Evolutionary conservation across 2,888 invertebrate species (phyloP), one percentile per base, ranked within the genome.

Genomic region (Agrenia bidenticulata): DNA sequence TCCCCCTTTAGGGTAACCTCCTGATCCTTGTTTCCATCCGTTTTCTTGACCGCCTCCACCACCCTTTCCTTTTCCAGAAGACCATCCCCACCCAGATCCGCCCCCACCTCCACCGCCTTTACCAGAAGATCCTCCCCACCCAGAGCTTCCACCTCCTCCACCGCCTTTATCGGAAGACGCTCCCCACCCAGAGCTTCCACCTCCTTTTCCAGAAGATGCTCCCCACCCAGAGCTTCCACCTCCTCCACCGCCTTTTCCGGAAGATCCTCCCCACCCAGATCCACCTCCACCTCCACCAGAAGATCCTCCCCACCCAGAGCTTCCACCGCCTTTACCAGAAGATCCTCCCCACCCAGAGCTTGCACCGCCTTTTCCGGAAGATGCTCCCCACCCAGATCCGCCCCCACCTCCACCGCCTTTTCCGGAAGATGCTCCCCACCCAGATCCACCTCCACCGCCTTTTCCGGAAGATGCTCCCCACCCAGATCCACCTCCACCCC

Each of bases 111-210:
- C 24, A 27, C 19, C 26, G n/a, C 51, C 19, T 32, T 15, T 23
- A 32, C 32, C 50, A 51, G 19, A 23, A 21, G 42, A 37, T 24
- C 61, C 56, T n/a, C 65, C 65, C 65, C 65, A 65, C n/a, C 64
- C n/a, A n/a, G n/a, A n/a, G n/a, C n/a, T n/a, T n/a, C n/a, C n/a
- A n/a, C n/a, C 64, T 60, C 54, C 54, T 9, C 2, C 56, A 37
- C 56, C 37, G 19, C n/a, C 54, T 27, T 11, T 23, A 5, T 19
- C 15, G 19, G 45, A 13, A 42, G 56, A 53, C 32, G 55, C 55
- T 1, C 62, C 61, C 61, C 61, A 57, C 2, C 63, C 57, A 24
- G 57, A 56, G 19, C 24, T 13, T 17, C 54, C 54, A 7, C 26
- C 5, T 2, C 27, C 27, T 4, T 32, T 32, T 17, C 54, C 26